A percentile compares a stretch with the other conserved stretches of the same genome.
phyloP scores from a whole-genome alignment of 37 sponge, comb jelly and placozoan genomes.

The Crambe crambe region DNA sequence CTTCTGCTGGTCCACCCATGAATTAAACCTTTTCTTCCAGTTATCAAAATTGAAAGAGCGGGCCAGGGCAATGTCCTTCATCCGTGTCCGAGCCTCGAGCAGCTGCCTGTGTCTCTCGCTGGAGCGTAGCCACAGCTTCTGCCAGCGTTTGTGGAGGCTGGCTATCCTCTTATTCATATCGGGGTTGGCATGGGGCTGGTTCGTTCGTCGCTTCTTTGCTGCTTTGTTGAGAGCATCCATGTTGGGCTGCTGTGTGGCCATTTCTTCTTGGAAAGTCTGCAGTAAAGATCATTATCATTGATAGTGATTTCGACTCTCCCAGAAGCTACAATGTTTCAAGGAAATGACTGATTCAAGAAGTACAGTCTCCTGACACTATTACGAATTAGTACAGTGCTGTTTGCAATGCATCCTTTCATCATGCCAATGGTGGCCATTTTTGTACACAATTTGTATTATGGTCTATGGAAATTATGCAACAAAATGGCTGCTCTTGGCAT shows the following conservation, averaged over 20 bases:
- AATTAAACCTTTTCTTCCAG: constrained; percentile 74
- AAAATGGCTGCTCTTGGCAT: too few relatives aligned
- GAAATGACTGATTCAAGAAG: too few relatives aligned
- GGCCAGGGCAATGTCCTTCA: constrained; percentile 68
- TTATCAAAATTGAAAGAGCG: constrained; percentile 74
- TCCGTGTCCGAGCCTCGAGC: constrained; percentile 56
- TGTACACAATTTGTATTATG: too few relatives aligned
- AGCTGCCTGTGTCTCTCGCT: constrained; percentile 71
- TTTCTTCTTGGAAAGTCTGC: constrained; percentile 73
- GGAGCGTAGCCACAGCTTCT: constrained; percentile 71
- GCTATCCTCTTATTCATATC: constrained; percentile 68
- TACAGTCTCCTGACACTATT: too few relatives aligned
- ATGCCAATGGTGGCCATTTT: too few relatives aligned
- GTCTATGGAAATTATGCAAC: too few relatives aligned
- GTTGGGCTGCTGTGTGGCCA: constrained; percentile 75
- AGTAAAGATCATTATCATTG: too few relatives aligned
- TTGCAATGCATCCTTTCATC: too few relatives aligned
- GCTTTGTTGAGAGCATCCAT: constrained; percentile 81
- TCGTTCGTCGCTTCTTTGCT: constrained; percentile 27
- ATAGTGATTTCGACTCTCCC: too few relatives aligned
- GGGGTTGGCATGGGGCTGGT: constrained; percentile 27
- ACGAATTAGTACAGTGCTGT: too few relatives aligned
- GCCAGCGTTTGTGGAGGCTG: constrained; percentile 73
- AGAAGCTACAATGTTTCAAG: too few relatives aligned
- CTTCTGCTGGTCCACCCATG: constrained; percentile 81